Conservation (phyloP, 2,888 invertebrate species). For the Electrophaes corylata region DNA sequence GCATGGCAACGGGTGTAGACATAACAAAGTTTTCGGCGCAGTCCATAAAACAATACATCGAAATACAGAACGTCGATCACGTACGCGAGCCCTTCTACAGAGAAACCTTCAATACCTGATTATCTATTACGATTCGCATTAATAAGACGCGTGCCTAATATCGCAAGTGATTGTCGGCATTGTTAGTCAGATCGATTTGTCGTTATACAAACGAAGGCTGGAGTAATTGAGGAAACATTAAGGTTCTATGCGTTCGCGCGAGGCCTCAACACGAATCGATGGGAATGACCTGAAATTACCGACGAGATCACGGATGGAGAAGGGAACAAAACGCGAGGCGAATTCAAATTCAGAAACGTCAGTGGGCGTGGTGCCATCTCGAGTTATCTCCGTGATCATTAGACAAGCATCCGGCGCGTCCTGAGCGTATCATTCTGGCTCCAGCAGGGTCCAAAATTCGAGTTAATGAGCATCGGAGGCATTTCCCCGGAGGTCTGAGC, state of each 20-base stretch:
- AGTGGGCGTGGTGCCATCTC: slow-evolving; percentile 42
- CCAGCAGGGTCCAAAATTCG: slow-evolving; percentile 64
- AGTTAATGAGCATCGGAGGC: slow-evolving; percentile 79
- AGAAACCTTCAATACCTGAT: slow-evolving; percentile 55
- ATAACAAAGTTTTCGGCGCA: slow-evolving; percentile 64
- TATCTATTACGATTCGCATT: slow-evolving; percentile 51
- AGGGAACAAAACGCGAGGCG: slow-evolving; percentile 40
- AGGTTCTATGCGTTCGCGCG: slow-evolving; percentile 47
- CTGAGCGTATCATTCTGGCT: slow-evolving; percentile 68
- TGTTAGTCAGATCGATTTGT: slow-evolving; percentile 51
- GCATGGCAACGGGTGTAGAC: slow-evolving; percentile 54
- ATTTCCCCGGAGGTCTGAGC: slow-evolving; percentile 64
- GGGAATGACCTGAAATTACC: slow-evolving; percentile 77
- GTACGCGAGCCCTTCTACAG: slow-evolving; percentile 59
- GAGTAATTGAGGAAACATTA: slow-evolving; percentile 57
- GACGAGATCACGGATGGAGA: slow-evolving; percentile 44
- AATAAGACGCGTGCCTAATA: slow-evolving; percentile 55
- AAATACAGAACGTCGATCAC: slow-evolving; percentile 47
- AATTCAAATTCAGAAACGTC: slow-evolving; percentile 40
- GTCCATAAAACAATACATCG: slow-evolving; percentile 58
- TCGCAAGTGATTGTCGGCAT: slow-evolving; percentile 51
- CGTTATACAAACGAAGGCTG: slow-evolving; percentile 50
- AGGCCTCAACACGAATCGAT: slow-evolving; percentile 57
- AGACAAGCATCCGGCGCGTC: slow-evolving; percentile 74
- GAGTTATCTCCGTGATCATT: slow-evolving; percentile 60